These are phyloP conservation scores for Hyles lineata DNA, from an alignment of 2,888 invertebrate genomes.

Conservation along the genomic window DNA sequence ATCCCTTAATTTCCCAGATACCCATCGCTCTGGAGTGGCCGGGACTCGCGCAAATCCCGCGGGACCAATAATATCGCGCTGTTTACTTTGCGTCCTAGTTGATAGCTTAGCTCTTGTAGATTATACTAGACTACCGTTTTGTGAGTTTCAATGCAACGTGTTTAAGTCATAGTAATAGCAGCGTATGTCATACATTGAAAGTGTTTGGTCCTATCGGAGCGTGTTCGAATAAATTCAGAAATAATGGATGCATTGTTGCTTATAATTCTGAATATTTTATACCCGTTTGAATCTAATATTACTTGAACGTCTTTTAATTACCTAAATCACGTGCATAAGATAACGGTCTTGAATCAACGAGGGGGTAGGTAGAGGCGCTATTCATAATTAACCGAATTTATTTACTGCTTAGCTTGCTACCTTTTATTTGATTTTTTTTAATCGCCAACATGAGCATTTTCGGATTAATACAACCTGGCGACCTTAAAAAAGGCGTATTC, in stretches of 20 bases:
- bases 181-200: background rate
- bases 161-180: background rate
- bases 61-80: slow-evolving; percentile 4
- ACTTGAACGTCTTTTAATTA: too few species aligned
- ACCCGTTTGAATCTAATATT: too few species aligned
- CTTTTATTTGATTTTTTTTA: too few species aligned
- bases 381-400: too few species aligned
- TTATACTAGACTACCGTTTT: background rate
- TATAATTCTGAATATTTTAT: too few species aligned
- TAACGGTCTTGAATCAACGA: too few species aligned
- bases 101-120: background rate
- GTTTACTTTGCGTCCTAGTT: background rate
- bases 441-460: too few species aligned
- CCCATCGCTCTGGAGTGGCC: background rate
- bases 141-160: background rate
- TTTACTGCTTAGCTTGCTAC: too few species aligned
- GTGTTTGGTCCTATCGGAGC: background rate
- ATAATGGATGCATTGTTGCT: background rate
- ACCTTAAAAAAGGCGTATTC: too few species aligned
- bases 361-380: too few species aligned
- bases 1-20: slow-evolving; percentile 1
- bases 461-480: too few species aligned
- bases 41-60: slow-evolving; percentile 13
- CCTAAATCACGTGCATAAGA: too few species aligned
- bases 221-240: background rate